Evolutionary conservation across 2,797 vertebrate genomes (phyloP), one percentile per base, ranked within the genome.

Genomic region (Ara ararauna): DNA sequence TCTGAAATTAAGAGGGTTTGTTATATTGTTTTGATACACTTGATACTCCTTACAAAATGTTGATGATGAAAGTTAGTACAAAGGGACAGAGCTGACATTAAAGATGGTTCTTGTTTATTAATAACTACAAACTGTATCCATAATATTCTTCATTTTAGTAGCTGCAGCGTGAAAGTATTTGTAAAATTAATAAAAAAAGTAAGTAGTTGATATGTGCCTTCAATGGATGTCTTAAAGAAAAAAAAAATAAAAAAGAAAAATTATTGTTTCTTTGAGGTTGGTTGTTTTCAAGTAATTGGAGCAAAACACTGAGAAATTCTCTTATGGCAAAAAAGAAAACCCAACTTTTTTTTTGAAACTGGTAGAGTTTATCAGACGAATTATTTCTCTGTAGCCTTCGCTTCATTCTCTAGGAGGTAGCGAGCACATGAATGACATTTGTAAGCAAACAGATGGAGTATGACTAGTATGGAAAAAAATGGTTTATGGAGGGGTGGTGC

Each of bases 101-200:
- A 53, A 66, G 27, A 38, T 75, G 15, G 2, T 36, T 71, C 13
- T 73, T 56, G 22, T 66, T 87, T 84, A 19, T 19, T 27, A 38
- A 1, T 73, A 70, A 36, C 1, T 61, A 32, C 24, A 38, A 64
- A 48, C 21, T 17, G 0, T 72, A 47, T 65, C 8, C 2, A 1
- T 89, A 78, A 50, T 51, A 58, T 51, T 91, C 34, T 85, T 32
- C 11, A 1, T 72, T 93, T 84, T 45, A 91, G 75, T 74, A 94
- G 36, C 29, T 87, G 60, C 34, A 19, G 34, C 54, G 19, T 34
- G 27, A 94, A 93, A 83, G 27, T 76, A 58, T 23, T 53, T 40
- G 13, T 87, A 61, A 87, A 72, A 75, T 34, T 89, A 22, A 51
- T 76, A 36, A 81, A 58, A 91, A 64, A 42, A 47, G 2, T 45